A percentile compares a stretch with the other conserved stretches of the same genome.
phyloP scores from a whole-genome alignment of 2,888 invertebrate species.

The Carcina quercana region DNA sequence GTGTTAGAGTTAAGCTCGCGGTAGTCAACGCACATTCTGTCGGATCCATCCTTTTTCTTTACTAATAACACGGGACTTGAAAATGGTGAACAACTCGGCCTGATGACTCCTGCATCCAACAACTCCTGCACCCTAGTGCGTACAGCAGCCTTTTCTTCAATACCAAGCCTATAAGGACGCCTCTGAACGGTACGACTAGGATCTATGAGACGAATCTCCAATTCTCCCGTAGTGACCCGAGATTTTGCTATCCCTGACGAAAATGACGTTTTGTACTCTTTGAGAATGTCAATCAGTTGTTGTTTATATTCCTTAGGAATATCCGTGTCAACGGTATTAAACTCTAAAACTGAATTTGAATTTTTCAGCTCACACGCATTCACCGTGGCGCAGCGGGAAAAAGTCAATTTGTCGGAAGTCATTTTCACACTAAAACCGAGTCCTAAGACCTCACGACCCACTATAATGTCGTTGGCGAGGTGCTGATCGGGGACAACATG shows the following conservation, averaged over 20 bases:
- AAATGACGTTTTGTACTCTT: background rate
- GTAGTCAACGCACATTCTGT: slow-evolving; percentile 16
- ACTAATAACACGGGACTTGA: slow-evolving; percentile 14
- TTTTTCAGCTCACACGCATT: background rate
- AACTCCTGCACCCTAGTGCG: background rate
- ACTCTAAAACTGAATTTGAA: background rate
- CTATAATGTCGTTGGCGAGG: background rate
- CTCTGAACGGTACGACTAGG: slow-evolving; percentile 11
- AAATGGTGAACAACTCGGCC: slow-evolving; percentile 9
- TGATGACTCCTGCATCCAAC: background rate
- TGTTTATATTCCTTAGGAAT: background rate
- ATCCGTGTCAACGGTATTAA: background rate
- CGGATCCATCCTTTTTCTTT: slow-evolving; percentile 13
- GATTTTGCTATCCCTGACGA: background rate
- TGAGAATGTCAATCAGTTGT: background rate
- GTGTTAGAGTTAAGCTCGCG: slow-evolving; percentile 18
- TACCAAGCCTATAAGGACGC: slow-evolving; percentile 9
- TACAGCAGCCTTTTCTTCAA: slow-evolving; percentile 5
- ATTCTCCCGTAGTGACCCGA: slow-evolving; percentile 10
- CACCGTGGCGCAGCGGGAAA: no score
- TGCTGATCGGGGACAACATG: slow-evolving; percentile 7
- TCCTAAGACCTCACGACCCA: background rate
- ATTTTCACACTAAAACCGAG: background rate
- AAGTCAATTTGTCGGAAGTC: no score
- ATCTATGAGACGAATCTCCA: slow-evolving; percentile 9